phyloP scores from a whole-genome alignment of 92 coral and sea anemone genomes.

The Epizoanthus fatuus region DNA sequence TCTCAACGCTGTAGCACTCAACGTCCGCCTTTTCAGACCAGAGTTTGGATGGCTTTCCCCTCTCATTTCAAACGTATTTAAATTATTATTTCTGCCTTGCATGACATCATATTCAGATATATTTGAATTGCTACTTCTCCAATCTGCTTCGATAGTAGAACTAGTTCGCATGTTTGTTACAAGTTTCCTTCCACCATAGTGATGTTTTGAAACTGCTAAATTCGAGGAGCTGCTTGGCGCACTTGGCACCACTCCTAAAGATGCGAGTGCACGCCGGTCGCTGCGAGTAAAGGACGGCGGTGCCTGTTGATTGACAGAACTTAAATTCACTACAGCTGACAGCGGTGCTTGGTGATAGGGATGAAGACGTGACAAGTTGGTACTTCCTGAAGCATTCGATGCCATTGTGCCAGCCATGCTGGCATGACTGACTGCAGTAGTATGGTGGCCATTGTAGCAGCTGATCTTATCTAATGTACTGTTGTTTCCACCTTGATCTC shows the following conservation, averaged over 20 bases:
- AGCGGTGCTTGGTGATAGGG: slow-evolving; percentile 79
- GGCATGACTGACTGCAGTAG: slow-evolving; percentile 33
- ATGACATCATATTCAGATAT: slow-evolving; percentile 49
- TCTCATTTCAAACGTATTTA: slow-evolving; percentile 61
- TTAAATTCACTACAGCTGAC: slow-evolving; percentile 76
- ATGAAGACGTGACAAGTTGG: slow-evolving; percentile 68
- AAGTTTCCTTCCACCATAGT: slow-evolving; percentile 80
- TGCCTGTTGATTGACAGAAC: slow-evolving; percentile 71
- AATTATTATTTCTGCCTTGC: slow-evolving; percentile 30
- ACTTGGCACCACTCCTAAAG: slow-evolving; percentile 77
- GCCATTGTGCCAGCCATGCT: slow-evolving; percentile 53
- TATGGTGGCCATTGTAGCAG: slow-evolving; percentile 4
- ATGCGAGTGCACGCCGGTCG: slow-evolving; percentile 91
- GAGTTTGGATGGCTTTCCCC: slow-evolving; percentile 72
- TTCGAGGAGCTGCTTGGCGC: slow-evolving; percentile 64
- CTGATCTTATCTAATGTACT: neutral
- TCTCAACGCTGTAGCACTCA: slow-evolving; percentile 86
- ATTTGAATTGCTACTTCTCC: slow-evolving; percentile 71
- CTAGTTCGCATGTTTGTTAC: slow-evolving; percentile 62
- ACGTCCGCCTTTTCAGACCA: slow-evolving; percentile 80
- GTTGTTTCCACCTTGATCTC: slow-evolving; percentile 18
- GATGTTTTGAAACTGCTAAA: slow-evolving; percentile 70
- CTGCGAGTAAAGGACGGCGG: slow-evolving; percentile 71
- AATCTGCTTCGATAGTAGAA: slow-evolving; percentile 56
- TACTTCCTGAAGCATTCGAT: slow-evolving; percentile 29